Percentiles rank a stretch among this genome's conserved stretches.
These are phyloP conservation scores for Caenorhabditis sulstoni DNA, from an alignment of 2,888 invertebrate genomes.

Conservation along the genomic window DNA sequence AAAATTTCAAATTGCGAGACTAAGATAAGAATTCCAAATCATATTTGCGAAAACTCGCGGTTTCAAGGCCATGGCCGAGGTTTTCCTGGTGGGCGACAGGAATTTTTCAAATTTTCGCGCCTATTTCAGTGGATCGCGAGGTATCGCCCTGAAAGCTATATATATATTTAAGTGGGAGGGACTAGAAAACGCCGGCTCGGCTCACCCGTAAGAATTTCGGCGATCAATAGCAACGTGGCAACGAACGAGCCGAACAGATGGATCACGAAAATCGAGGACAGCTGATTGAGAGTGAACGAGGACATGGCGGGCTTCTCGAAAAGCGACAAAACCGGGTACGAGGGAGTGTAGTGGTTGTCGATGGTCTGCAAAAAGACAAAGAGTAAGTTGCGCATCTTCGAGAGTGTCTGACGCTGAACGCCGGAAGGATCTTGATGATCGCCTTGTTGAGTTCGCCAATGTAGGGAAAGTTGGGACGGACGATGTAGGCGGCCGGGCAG, in stretches of 20 bases:
- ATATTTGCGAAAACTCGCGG: no score
- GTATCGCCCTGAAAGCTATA: no score
- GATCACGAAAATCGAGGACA: slow-evolving; percentile 54
- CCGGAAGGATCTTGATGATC: slow-evolving; percentile 54
- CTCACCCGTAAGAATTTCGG: slow-evolving; percentile 39
- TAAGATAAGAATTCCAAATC: no score
- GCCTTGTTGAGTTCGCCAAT: slow-evolving; percentile 40
- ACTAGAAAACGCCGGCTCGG: no score
- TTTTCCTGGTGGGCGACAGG: no score
- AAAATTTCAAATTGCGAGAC: no score
- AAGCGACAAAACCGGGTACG: slow-evolving; percentile 51
- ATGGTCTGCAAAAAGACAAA: slow-evolving; percentile 34
- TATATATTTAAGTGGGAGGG: no score
- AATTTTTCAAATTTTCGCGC: no score
- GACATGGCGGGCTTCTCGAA: slow-evolving; percentile 50
- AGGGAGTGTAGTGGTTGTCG: slow-evolving; percentile 59
- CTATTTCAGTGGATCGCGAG: no score
- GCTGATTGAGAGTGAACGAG: slow-evolving; percentile 52
- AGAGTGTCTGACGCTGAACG: slow-evolving; percentile 35
- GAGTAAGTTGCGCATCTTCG: neutral
- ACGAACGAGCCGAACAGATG: slow-evolving; percentile 48
- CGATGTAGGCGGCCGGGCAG: slow-evolving; percentile 55
- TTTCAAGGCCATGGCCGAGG: no score
- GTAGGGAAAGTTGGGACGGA: slow-evolving; percentile 43
- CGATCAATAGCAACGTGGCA: slow-evolving; percentile 33